Percentiles rank a stretch among this genome's conserved stretches.
Evolutionary conservation across 2,888 invertebrate species (phyloP).

Genomic region (Diabrotica balteata): DNA sequence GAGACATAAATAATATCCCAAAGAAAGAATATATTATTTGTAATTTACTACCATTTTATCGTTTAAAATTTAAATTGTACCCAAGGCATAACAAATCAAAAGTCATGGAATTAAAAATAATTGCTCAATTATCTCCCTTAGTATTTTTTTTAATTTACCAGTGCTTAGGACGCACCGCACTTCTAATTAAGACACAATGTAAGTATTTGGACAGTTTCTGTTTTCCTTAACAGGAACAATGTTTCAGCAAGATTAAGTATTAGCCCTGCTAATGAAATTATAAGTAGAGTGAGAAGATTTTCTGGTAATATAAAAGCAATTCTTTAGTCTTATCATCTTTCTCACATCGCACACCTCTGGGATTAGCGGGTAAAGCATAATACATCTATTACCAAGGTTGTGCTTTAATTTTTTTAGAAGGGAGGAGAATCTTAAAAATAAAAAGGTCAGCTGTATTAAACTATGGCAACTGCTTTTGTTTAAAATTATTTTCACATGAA

Average conservation of each 20-base stretch:
- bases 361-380: constrained; percentile 38
- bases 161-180: constrained; percentile 13
- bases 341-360: constrained; percentile 35
- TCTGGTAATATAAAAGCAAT: constrained; percentile 41
- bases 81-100: neutral
- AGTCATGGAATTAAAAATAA: constrained; percentile 1
- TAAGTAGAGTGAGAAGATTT: constrained; percentile 40
- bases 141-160: constrained; percentile 9
- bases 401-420: constrained; percentile 5
- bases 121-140: constrained; percentile 18
- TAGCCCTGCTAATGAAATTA: constrained; percentile 49
- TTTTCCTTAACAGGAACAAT: constrained; percentile 36
- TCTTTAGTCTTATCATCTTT: constrained; percentile 37
- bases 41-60: too few species aligned
- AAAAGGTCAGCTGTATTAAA: too few species aligned
- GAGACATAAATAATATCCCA: too few species aligned
- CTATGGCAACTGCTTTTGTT: too few species aligned
- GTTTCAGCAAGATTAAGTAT: constrained; percentile 46
- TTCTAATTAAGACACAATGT: constrained; percentile 37
- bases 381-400: constrained; percentile 31
- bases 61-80: too few species aligned
- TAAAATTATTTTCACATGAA: too few species aligned
- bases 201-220: constrained; percentile 40
- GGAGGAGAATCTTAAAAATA: too few species aligned
- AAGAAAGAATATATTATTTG: too few species aligned